Evolutionary conservation across 2,113 vertebrate species (phyloP).

Genomic region (Calypte anna): DNA sequence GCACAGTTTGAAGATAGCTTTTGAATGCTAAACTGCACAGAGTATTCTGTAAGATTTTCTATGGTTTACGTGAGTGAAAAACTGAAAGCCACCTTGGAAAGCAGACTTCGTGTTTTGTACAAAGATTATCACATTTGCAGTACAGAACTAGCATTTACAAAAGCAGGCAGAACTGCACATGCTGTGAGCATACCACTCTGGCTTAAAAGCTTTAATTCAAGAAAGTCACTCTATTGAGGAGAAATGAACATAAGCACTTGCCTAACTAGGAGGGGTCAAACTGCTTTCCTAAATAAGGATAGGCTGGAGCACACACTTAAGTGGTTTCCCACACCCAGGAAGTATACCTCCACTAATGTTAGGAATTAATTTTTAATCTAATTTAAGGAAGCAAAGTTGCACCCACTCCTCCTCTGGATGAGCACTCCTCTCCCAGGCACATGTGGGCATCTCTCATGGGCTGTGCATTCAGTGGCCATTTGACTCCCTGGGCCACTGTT

Average conservation of each 20-base stretch:
- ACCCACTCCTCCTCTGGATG: not conserved
- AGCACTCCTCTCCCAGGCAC: not conserved
- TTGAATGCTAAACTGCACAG: not conserved
- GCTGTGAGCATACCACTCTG: not conserved
- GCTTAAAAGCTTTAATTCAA: constrained; percentile 44
- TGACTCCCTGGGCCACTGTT: fast-evolving
- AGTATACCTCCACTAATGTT: not conserved
- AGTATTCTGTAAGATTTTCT: not conserved
- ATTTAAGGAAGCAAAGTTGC: not conserved
- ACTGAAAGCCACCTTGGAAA: not conserved
- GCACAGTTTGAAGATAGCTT: not conserved
- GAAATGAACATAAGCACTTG: not conserved
- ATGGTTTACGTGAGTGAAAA: not conserved
- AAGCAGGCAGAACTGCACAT: not conserved
- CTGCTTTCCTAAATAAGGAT: not conserved
- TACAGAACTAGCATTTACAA: constrained; percentile 20
- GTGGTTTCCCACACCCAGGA: not conserved
- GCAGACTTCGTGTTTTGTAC: not conserved
- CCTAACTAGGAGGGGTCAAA: constrained; percentile 3
- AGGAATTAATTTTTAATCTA: not conserved
- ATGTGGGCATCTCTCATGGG: fast-evolving
- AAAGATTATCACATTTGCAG: constrained; percentile 10
- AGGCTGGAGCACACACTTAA: not conserved
- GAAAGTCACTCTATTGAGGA: not conserved
- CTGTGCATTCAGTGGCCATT: not conserved